Evolutionary conservation across 2,797 vertebrate genomes (phyloP).

Genomic region (Carapus acus): DNA sequence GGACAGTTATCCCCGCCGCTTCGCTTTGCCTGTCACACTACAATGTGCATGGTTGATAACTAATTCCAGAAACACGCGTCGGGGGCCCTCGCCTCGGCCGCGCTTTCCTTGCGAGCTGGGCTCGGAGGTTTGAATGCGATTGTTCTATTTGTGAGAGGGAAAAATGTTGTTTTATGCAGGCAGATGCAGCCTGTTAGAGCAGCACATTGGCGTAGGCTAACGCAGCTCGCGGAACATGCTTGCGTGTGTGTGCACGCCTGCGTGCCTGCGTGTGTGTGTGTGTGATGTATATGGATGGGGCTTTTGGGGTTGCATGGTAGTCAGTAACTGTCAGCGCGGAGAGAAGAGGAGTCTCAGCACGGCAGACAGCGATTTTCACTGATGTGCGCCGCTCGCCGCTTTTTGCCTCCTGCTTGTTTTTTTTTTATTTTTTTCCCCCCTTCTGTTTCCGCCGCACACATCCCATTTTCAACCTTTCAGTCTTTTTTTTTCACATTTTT

Average conservation of each 20-base stretch:
- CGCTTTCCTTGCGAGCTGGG: constrained; percentile 49
- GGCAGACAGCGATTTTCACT: constrained; percentile 53
- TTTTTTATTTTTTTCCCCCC: constrained; percentile 38
- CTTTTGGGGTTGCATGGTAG: constrained; percentile 33
- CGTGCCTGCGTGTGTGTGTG: constrained; percentile 31
- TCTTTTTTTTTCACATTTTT: constrained; percentile 50
- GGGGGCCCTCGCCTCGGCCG: constrained; percentile 46
- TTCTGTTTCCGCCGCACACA: constrained; percentile 45
- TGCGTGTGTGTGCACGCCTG: no score
- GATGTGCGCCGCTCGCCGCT: constrained; percentile 44
- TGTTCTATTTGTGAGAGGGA: no score
- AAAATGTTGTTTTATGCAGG: constrained; percentile 39
- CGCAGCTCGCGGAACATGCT: constrained; percentile 31
- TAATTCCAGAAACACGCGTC: constrained; percentile 65
- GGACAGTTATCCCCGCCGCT: constrained; percentile 49
- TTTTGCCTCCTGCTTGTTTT: constrained; percentile 43
- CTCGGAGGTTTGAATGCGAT: constrained; percentile 56
- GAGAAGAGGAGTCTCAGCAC: constrained; percentile 45
- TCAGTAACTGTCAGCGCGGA: constrained; percentile 56
- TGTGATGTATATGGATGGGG: constrained; percentile 62
- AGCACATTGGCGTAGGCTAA: constrained; percentile 48
- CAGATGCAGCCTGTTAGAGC: constrained; percentile 44
- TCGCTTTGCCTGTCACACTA: constrained; percentile 59
- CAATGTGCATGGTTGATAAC: constrained; percentile 65
- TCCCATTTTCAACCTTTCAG: constrained; percentile 65